Evolutionary conservation across 30 jellyfish, hydroid and myxozoan species (phyloP), one percentile per base, ranked within the genome.

Genomic region (Pelagia noctiluca): DNA sequence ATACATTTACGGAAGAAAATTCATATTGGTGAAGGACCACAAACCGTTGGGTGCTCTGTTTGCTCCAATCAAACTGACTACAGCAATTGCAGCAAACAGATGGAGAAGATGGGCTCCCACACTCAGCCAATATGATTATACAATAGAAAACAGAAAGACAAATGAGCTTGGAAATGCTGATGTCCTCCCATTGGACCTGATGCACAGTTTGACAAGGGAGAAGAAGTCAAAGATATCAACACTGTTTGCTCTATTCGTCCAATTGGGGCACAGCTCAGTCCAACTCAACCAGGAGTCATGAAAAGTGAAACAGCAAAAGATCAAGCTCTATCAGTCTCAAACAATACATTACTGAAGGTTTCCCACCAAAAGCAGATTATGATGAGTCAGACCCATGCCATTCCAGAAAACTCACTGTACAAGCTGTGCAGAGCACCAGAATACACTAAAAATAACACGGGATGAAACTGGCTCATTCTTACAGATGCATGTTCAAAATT

Each of bases 81-180:
- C 89, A 23, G 22, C 61, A 5, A 73, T 80, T 29, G 89, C 86
- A 10, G 90, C 87, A 16, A 80, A 80, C 70, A 25, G 63, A 30
- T 50, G 64, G 3, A 88, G 50, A 35, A 63, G 78, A 29, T 80
- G 90, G 89, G 88, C 90, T 32, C 85, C 46, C 11, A 35, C 26
- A 25, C 88, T 80, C 25, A 66, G 75, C 48, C 85, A 80, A 29
- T 64, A 19, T 54, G 49, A 80, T 3, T 32, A 66, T 80, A 47
- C 69, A 4, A 61, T 80, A n/a, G 90, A 80, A 37, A 63, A 80
- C 87, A 22, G 87, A 80, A 32, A 80, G 67, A 63, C 90, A 2
- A 42, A 24, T 3, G 87, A 80, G 3, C 90, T 63, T 26, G 90
- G 75, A 30, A 80, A 66, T 42, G 90, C 86, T n/a, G 77, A 66